phyloP scores from a whole-genome alignment of 2,113 vertebrate species.

The Gnathonemus longibarbis region DNA sequence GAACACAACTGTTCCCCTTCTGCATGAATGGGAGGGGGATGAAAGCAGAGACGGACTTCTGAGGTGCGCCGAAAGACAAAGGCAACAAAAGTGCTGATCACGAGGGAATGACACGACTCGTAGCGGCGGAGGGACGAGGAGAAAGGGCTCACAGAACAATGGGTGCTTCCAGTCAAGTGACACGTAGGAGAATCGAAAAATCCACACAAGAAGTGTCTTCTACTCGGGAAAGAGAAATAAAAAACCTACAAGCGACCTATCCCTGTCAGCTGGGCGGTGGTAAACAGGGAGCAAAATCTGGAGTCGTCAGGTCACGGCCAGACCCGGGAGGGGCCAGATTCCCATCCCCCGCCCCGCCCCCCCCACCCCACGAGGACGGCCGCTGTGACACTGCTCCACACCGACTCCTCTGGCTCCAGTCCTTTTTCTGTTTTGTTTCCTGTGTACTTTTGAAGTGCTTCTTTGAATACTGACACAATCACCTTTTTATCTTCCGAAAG shows the following conservation, averaged over 20 bases:
- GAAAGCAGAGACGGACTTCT: slow-evolving; percentile 99
- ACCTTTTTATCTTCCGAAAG: slow-evolving; percentile 25
- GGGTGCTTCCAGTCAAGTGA: slow-evolving; percentile 85
- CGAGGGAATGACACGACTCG: slow-evolving; percentile 96
- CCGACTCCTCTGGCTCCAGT: background rate
- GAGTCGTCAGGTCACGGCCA: slow-evolving; percentile 16
- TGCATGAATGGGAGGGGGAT: slow-evolving; percentile 98
- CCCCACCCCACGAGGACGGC: slow-evolving; percentile 16
- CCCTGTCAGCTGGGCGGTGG: slow-evolving; percentile 78
- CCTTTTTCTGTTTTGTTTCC: slow-evolving; percentile 18
- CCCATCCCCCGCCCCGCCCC: background rate
- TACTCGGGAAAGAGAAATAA: slow-evolving; percentile 46
- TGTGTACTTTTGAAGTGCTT: slow-evolving; percentile 29
- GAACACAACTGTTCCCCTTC: slow-evolving; percentile 98
- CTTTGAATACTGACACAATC: slow-evolving; percentile 37
- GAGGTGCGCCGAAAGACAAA: slow-evolving; percentile 98
- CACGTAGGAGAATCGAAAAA: slow-evolving; percentile 96
- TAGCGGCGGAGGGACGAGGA: slow-evolving; percentile 72
- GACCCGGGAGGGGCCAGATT: slow-evolving; percentile 44
- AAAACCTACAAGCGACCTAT: slow-evolving; percentile 77
- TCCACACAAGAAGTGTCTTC: slow-evolving; percentile 90
- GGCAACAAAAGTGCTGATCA: slow-evolving; percentile 99
- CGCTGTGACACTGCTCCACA: slow-evolving; percentile 18
- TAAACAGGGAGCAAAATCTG: slow-evolving; percentile 61
- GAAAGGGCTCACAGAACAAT: slow-evolving; percentile 78